Conservation (phyloP, 1,140 invertebrate genomes). For the Vanessa tameamea region DNA sequence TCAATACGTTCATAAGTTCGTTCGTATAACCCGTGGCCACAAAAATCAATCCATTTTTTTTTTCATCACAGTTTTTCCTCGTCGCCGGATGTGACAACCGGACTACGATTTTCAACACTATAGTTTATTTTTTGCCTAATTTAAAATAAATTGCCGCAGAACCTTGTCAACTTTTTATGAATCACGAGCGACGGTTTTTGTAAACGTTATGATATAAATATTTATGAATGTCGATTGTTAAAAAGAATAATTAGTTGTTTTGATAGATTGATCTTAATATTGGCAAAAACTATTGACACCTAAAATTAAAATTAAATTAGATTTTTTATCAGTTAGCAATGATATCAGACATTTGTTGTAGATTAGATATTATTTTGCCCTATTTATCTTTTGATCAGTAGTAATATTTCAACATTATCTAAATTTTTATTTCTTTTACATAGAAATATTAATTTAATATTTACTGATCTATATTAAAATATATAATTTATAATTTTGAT, state of each 20-base stretch:
- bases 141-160: conserved; percentile 63
- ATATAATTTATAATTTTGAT: too few species aligned
- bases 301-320: too few species aligned
- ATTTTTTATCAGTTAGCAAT: too few species aligned
- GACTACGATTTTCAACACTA: conserved; percentile 26
- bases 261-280: background rate
- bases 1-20: too few species aligned
- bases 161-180: conserved; percentile 40
- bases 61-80: conserved; percentile 32
- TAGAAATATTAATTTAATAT: too few species aligned
- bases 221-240: conserved; percentile 11
- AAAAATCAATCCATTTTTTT: conserved; percentile 44
- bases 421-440: too few species aligned
- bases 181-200: conserved; percentile 33
- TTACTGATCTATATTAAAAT: too few species aligned
- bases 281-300: too few species aligned
- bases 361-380: too few species aligned
- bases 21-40: conserved; percentile 18
- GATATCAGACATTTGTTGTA: too few species aligned
- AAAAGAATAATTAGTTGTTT: background rate
- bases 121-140: conserved; percentile 53
- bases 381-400: too few species aligned
- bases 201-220: background rate
- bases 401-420: too few species aligned
- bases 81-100: conserved; percentile 60